Percentiles rank a stretch among this genome's conserved stretches.
phyloP scores from a whole-genome alignment of 2,113 vertebrate genomes.

The Eulemur rufifrons region DNA sequence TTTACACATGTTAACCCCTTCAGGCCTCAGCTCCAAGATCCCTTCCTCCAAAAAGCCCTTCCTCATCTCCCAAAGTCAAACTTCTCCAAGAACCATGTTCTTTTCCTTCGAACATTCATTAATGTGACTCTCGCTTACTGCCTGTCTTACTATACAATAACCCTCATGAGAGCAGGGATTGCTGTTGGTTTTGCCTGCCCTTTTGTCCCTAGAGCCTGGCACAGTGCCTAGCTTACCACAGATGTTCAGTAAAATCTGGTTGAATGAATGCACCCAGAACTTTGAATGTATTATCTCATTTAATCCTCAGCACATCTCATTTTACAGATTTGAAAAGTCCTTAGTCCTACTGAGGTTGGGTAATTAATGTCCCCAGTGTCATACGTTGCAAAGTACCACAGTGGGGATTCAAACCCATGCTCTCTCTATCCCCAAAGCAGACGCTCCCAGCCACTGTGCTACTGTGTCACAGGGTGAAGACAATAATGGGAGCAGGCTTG shows the following conservation, averaged over 20 bases:
- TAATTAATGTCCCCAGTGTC: not conserved
- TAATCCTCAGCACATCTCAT: not conserved
- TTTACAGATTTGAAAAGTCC: not conserved
- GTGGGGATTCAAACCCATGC: not conserved
- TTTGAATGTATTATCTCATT: not conserved
- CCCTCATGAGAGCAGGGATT: not conserved
- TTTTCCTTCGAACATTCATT: not conserved
- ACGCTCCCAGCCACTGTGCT: not conserved
- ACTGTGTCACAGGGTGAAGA: not conserved
- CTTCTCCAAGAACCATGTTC: not conserved
- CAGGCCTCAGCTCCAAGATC: not conserved
- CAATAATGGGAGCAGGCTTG: not conserved
- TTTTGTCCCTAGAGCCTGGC: not conserved
- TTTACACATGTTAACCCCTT: not conserved
- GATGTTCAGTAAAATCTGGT: not conserved
- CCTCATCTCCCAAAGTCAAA: constrained; percentile 2
- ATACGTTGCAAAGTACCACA: not conserved
- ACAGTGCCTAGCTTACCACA: not conserved
- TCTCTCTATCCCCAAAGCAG: not conserved
- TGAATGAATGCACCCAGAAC: not conserved
- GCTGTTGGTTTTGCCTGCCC: not conserved
- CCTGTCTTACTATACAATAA: not conserved
- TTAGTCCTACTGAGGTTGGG: not conserved
- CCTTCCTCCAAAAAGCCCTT: not conserved
- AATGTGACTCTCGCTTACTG: not conserved